Conservation (phyloP, 2,888 invertebrate genomes). For the Chorisops tibialis region DNA sequence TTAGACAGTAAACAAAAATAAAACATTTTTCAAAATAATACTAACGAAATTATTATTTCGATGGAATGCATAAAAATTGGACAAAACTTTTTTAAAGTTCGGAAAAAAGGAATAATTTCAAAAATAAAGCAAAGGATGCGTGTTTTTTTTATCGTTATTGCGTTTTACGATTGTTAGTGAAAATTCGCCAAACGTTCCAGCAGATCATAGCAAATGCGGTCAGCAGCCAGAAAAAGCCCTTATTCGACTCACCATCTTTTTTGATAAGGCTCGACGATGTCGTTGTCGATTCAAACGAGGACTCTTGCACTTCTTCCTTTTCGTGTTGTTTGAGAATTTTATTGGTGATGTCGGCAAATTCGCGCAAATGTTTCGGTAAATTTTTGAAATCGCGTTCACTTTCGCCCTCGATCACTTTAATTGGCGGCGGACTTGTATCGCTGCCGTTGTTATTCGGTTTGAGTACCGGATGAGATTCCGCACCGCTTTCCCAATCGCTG, state of each 20-base stretch:
- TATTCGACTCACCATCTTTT: conserved; percentile 56
- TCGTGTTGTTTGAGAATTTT: conserved; percentile 41
- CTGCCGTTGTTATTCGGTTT: conserved; percentile 42
- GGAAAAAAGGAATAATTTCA: no score
- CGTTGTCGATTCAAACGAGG: conserved; percentile 42
- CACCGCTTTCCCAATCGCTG: conserved; percentile 62
- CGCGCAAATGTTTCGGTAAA: conserved; percentile 74
- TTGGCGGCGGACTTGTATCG: conserved; percentile 44
- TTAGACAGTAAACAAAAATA: no score
- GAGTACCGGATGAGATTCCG: conserved; percentile 51
- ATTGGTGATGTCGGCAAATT: conserved; percentile 63
- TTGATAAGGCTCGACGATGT: conserved; percentile 39
- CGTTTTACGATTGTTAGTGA: conserved; percentile 33
- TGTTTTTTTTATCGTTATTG: neutral
- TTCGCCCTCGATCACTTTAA: conserved; percentile 64
- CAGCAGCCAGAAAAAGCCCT: conserved; percentile 46
- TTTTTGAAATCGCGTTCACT: conserved; percentile 60
- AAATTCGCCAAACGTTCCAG: conserved; percentile 42
- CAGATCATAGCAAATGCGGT: conserved; percentile 46
- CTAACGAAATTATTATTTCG: no score
- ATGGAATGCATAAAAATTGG: no score
- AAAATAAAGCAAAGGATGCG: no score
- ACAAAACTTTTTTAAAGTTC: no score
- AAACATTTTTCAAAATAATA: no score
- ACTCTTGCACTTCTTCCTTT: conserved; percentile 34